Evolutionary conservation across 2,888 invertebrate species (phyloP).

Genomic region (Eupithecia exiguata): DNA sequence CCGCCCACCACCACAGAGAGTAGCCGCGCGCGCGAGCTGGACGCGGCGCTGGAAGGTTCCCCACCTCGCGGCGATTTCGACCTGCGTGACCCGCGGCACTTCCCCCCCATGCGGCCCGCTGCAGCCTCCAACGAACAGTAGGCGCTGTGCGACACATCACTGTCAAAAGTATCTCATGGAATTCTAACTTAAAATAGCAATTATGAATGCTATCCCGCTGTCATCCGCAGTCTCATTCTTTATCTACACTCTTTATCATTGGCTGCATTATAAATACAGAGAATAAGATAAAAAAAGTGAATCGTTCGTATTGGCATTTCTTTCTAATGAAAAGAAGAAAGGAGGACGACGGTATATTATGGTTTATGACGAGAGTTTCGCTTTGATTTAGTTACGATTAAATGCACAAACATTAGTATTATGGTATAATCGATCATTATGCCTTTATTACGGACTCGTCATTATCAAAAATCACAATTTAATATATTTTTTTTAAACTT

Average conservation of each 20-base stretch:
- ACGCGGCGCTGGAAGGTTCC: conserved; percentile 86
- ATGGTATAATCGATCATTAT: neutral
- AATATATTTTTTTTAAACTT: no score
- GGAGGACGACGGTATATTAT: neutral
- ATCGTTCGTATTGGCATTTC: neutral
- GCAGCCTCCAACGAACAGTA: conserved; percentile 36
- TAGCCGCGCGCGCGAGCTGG: conserved; percentile 89
- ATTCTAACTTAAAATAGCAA: neutral
- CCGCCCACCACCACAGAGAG: conserved; percentile 81
- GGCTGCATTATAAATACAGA: neutral
- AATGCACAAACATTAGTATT: neutral
- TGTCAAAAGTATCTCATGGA: neutral
- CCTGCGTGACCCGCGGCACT: conserved; percentile 92
- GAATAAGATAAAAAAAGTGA: neutral
- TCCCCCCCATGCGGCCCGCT: conserved; percentile 87
- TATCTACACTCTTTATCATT: neutral
- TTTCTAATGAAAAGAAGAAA: neutral
- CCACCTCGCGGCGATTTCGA: conserved; percentile 88
- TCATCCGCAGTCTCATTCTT: no score
- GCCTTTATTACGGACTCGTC: neutral
- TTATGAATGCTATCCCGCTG: neutral
- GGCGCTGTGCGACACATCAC: neutral
- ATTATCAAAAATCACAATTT: neutral
- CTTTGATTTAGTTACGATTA: neutral
- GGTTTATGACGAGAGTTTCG: neutral